Evolutionary conservation across 1,140 invertebrate species (phyloP).

Genomic region (Heliconius nattereri): DNA sequence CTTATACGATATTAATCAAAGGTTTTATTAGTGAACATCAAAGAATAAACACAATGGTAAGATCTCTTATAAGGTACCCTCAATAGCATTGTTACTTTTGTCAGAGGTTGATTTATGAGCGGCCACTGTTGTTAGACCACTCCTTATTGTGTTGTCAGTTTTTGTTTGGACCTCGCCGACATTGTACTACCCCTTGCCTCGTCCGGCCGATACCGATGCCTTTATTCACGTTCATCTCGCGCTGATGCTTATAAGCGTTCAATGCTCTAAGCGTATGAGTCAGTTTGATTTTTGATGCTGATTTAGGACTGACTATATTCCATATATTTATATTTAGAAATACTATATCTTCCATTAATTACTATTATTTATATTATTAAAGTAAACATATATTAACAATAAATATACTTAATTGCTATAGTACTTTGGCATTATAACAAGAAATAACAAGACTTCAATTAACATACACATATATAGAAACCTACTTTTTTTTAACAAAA

Average conservation of each 20-base stretch:
- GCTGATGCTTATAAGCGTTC: constrained; percentile 73
- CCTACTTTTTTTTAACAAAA: not conserved
- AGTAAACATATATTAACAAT: not conserved
- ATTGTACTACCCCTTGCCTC: constrained; percentile 74
- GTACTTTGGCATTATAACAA: too few species aligned
- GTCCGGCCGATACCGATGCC: constrained; percentile 65
- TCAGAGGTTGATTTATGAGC: constrained; percentile 80
- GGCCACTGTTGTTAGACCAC: constrained; percentile 79
- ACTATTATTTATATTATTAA: not conserved
- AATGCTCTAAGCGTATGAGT: constrained; percentile 54
- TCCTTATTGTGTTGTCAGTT: constrained; percentile 77
- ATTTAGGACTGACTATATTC: constrained; percentile 31
- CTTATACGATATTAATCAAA: constrained; percentile 81
- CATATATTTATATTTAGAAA: not conserved
- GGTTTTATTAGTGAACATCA: constrained; percentile 81
- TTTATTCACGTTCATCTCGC: constrained; percentile 75
- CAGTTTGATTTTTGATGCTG: constrained; percentile 38
- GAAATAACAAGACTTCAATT: not conserved
- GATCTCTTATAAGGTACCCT: constrained; percentile 81
- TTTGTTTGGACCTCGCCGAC: constrained; percentile 77
- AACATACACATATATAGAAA: not conserved
- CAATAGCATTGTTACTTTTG: constrained; percentile 80
- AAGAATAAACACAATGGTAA: constrained; percentile 79
- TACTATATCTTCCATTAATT: not conserved
- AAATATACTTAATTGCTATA: not conserved